These are phyloP conservation scores for Egretta garzetta DNA, from an alignment of 2,113 vertebrate species.

Conservation along the genomic window DNA sequence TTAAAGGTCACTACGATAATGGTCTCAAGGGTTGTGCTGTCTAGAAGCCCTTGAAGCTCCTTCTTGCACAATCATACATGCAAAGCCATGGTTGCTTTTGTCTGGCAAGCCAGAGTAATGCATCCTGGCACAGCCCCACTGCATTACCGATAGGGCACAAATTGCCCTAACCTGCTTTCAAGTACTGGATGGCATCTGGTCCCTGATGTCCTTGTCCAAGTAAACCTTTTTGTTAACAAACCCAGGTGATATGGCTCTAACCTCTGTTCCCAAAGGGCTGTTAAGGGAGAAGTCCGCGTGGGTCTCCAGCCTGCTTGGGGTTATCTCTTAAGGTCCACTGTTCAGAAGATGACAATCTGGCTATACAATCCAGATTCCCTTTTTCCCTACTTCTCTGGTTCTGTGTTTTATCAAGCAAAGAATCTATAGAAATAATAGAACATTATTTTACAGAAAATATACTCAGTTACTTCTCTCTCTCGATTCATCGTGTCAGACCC, in stretches of 20 bases:
- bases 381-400: not conserved
- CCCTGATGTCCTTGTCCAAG: not conserved
- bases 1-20: not conserved
- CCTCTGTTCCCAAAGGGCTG: not conserved
- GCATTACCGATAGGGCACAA: not conserved
- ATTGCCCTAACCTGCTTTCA: not conserved
- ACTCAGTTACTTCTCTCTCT: not conserved
- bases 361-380: not conserved
- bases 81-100: not conserved
- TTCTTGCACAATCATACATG: not conserved
- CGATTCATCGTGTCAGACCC: not conserved
- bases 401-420: not conserved
- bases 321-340: not conserved
- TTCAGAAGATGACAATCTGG: not conserved
- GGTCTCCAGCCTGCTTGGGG: not conserved
- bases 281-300: not conserved
- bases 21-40: not conserved
- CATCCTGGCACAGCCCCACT: not conserved
- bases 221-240: not conserved
- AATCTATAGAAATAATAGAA: not conserved
- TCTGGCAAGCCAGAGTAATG: not conserved
- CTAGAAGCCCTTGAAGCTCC: not conserved
- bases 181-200: not conserved
- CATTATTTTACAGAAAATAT: not conserved
- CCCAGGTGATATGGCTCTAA: not conserved